A percentile compares a stretch with the other conserved stretches of the same genome.
Conservation (phyloP, 2,888 invertebrate genomes). For the Lacanobia oleracea region DNA sequence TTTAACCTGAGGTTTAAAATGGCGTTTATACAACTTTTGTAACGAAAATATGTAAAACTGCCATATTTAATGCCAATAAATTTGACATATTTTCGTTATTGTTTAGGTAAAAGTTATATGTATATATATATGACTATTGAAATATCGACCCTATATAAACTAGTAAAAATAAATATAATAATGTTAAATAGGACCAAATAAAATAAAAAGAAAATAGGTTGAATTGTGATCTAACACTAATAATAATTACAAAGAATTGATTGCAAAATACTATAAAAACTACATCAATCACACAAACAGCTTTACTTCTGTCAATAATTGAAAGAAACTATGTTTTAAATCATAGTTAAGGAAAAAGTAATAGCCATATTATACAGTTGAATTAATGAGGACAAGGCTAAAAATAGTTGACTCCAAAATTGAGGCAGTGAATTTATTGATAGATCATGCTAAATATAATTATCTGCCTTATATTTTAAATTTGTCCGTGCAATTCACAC, state of each 20-base stretch:
- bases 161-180: slow-evolving; percentile 3
- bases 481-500: not conserved
- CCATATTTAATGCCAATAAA: no score
- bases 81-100: no score
- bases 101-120: no score
- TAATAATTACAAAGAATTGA: slow-evolving; percentile 1
- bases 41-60: no score
- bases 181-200: not conserved
- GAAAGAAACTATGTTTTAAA: not conserved
- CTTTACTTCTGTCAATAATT: slow-evolving; percentile 1
- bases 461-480: not conserved
- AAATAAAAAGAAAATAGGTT: not conserved
- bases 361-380: slow-evolving; percentile 23
- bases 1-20: no score
- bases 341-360: slow-evolving; percentile 1
- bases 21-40: no score
- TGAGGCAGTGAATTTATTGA: not conserved
- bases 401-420: not conserved
- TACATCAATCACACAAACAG: not conserved
- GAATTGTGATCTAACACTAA: not conserved
- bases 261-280: slow-evolving; percentile 17
- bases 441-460: not conserved
- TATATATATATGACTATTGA: not conserved
- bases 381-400: slow-evolving; percentile 15
- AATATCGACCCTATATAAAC: not conserved